Conservation (phyloP, 2,113 vertebrate species). For the Haliaeetus leucogaster region DNA sequence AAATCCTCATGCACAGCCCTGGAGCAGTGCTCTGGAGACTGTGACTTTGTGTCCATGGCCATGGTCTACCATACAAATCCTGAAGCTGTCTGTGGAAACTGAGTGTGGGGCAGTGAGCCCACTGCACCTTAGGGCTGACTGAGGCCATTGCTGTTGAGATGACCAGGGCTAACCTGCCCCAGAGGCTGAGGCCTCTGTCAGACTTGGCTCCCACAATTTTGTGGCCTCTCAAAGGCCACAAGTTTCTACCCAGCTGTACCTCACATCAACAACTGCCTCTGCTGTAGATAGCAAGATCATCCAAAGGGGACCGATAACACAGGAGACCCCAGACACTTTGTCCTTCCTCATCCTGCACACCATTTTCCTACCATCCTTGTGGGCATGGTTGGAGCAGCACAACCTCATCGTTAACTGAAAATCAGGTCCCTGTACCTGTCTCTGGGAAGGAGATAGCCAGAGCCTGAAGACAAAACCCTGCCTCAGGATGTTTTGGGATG, state of each 20-base stretch:
- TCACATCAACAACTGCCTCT: background rate
- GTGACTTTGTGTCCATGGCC: background rate
- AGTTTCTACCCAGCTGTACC: background rate
- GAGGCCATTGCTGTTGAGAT: background rate
- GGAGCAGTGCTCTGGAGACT: background rate
- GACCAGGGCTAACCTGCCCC: background rate
- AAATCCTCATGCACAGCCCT: background rate
- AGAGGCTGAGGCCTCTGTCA: background rate
- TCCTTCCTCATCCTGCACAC: background rate
- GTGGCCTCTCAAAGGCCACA: background rate
- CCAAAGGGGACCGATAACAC: background rate
- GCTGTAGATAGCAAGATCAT: background rate
- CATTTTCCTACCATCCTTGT: background rate
- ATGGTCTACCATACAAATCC: background rate
- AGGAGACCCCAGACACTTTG: background rate
- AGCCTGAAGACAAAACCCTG: background rate
- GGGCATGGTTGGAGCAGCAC: background rate
- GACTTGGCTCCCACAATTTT: background rate
- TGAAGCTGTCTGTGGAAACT: background rate
- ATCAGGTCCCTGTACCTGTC: background rate
- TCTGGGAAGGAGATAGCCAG: background rate
- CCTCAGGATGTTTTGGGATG: background rate
- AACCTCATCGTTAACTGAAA: background rate
- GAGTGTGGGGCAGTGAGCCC: fast-evolving
- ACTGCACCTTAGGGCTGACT: background rate